These are phyloP conservation scores for Corticium candelabrum DNA, from an alignment of 37 sponge, comb jelly and placozoan genomes.

Conservation along the genomic window DNA sequence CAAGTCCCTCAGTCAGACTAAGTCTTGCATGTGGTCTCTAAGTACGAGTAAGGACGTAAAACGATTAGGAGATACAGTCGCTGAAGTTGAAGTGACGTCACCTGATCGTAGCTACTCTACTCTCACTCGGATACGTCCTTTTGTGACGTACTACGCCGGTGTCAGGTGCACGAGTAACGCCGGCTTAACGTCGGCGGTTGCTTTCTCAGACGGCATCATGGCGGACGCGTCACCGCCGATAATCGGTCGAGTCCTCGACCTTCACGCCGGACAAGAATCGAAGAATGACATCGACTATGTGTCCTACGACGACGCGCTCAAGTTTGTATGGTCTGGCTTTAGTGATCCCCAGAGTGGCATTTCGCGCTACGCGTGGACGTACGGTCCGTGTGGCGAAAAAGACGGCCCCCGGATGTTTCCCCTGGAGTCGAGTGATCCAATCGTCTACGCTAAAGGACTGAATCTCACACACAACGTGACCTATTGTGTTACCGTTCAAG, in stretches of 20 bases:
- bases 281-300: not conserved
- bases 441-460: not conserved
- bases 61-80: no score
- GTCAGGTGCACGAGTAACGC: not conserved
- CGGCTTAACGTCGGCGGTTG: not conserved
- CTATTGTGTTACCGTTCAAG: not conserved
- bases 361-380: not conserved
- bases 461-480: not conserved
- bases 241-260: not conserved
- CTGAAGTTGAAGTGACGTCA: no score
- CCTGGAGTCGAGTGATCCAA: no score
- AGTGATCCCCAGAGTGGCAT: constrained; percentile 2
- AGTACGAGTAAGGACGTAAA: not conserved
- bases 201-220: not conserved
- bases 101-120: no score
- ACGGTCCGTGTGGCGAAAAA: not conserved
- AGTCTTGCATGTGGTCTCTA: not conserved
- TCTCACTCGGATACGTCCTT: no score
- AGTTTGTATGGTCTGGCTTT: not conserved
- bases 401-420: no score
- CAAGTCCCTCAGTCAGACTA: not conserved
- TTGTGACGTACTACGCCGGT: not conserved
- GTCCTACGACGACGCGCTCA: not conserved
- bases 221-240: not conserved
- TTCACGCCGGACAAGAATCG: not conserved